Evolutionary conservation across 2,113 vertebrate species (phyloP).

Genomic region (Coturnix japonica): DNA sequence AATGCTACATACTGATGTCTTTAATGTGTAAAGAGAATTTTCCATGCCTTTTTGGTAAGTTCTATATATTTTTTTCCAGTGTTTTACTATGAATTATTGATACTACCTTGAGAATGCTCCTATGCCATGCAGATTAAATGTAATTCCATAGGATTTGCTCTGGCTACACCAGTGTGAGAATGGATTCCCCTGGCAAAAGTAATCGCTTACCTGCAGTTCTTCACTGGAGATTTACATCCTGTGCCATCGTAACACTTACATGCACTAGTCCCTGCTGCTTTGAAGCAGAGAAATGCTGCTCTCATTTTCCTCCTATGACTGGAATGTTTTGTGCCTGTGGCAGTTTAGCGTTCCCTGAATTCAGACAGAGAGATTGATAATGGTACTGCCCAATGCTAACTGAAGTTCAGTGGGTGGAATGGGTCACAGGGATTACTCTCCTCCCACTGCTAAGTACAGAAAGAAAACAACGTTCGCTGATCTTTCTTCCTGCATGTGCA

Average conservation of each 20-base stretch:
- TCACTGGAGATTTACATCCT: neutral
- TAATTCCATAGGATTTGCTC: neutral
- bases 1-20: neutral
- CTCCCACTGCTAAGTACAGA: slow-evolving; percentile 12
- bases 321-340: neutral
- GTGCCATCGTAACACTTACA: neutral
- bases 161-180: neutral
- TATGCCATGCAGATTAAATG: neutral
- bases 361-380: neutral
- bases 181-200: neutral
- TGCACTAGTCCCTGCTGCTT: neutral
- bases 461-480: slow-evolving; percentile 29
- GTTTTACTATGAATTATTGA: neutral
- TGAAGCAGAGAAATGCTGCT: neutral
- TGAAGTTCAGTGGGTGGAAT: slow-evolving; percentile 8
- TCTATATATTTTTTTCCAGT: neutral
- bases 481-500: slow-evolving; percentile 4
- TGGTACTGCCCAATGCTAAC: neutral
- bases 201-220: neutral
- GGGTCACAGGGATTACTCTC: slow-evolving; percentile 48
- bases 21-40: neutral
- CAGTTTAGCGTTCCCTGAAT: neutral
- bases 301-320: neutral
- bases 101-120: neutral
- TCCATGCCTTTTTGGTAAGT: neutral